These are phyloP conservation scores for Campoplex capitator DNA, from an alignment of 2,888 invertebrate species.

Conservation along the genomic window DNA sequence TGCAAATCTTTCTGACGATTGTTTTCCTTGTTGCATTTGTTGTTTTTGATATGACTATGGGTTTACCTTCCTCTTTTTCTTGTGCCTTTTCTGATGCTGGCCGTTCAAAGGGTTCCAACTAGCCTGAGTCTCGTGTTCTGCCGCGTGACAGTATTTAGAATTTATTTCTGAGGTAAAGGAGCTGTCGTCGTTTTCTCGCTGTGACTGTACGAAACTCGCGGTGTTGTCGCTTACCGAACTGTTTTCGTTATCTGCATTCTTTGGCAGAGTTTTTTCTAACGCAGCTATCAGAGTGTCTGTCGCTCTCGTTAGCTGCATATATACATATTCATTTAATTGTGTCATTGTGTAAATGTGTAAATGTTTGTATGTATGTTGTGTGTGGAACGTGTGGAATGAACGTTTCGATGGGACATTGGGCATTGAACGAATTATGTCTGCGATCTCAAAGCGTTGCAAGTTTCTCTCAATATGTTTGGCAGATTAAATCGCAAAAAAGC, in stretches of 20 bases:
- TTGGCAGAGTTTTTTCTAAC: conserved; percentile 80
- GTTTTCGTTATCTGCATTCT: conserved; percentile 80
- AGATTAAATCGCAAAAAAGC: neutral
- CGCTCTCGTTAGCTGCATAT: conserved; percentile 78
- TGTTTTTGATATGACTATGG: conserved; percentile 58
- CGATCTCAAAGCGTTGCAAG: neutral
- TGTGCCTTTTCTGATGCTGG: conserved; percentile 82
- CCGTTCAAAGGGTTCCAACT: conserved; percentile 80
- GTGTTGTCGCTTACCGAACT: conserved; percentile 78
- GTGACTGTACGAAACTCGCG: conserved; percentile 77
- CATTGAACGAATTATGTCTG: neutral
- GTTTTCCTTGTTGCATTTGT: conserved; percentile 22
- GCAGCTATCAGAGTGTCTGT: conserved; percentile 80
- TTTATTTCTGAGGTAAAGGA: conserved; percentile 80
- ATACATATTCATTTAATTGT: conserved; percentile 66
- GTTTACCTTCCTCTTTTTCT: conserved; percentile 83
- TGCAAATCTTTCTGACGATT: conserved; percentile 43
- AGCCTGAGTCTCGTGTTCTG: conserved; percentile 80
- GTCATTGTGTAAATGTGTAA: neutral
- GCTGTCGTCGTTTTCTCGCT: conserved; percentile 79
- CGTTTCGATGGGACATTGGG: neutral
- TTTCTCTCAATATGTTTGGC: conserved; percentile 23
- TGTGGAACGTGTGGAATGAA: neutral
- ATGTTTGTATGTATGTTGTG: neutral
- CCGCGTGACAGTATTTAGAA: conserved; percentile 80